Base-by-base conservation (phyloP, 2,113 vertebrate genomes). In the Centropus unirufus region DNA sequence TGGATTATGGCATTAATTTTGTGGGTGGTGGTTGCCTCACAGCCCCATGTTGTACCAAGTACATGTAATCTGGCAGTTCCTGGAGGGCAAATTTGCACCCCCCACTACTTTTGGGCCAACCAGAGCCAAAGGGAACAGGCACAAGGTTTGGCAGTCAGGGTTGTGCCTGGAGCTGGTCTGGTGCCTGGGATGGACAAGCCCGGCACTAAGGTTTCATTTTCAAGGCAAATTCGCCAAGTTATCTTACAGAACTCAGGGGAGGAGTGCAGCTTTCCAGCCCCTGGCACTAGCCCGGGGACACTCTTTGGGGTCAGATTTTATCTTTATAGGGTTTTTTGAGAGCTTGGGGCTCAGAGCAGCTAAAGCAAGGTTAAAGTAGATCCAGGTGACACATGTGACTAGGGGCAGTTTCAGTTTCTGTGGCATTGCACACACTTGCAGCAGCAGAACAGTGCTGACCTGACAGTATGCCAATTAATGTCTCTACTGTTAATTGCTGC, bases 401-500 rank as follows among this genome's bases (percentile, higher is more conserved):
- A 57, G 30, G 17, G 19, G 54, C 29, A 57, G 54, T 69, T 79
- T 20, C 26, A 16, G 12, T 23, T 69, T 67, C 20, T 8, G 22
- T 29, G n/a, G 14, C 36, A 26, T 32, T 83, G 24, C 10, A 44
- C 47, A 82, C 70, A 74, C 17, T 57, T 62, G 36, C 51, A 70
- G 32, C 55, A 82, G 29, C 27, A 51, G 49, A 85, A 57, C 83
- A 70, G 70, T 86, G 62, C 58, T 42, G 36, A 36, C 36, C 36
- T 36, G 36, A 36, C 82, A 89, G 61, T 49, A 77, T 39, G 63
- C 39, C 86, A 96, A 80, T 95, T 85, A 92, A 26, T 57, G 89
- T 87, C 84, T 93, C 73, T 58, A 42, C 11, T 93, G 72, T 47
- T 74, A 83, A 92, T 40, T 64, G 52, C 94, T 89, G 67, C 88